These are phyloP conservation scores for Cryptoprocta ferox DNA, from an alignment of 2,797 vertebrate species.

Conservation along the genomic window DNA sequence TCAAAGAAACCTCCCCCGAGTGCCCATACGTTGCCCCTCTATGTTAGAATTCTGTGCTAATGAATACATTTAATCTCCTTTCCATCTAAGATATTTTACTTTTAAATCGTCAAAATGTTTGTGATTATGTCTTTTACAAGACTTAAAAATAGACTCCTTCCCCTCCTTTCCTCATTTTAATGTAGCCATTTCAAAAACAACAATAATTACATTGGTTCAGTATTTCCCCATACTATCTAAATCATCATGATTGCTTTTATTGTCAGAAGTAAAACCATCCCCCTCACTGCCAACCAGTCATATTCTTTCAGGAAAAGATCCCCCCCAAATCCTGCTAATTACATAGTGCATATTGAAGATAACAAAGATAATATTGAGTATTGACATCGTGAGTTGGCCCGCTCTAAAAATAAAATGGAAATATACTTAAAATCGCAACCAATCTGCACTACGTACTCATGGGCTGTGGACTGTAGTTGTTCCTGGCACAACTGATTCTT, in stretches of 20 bases:
- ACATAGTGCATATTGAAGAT: neutral
- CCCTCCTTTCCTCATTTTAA: neutral
- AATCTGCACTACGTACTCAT: neutral
- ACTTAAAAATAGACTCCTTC: neutral
- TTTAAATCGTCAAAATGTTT: constrained; percentile 14
- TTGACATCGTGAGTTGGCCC: neutral
- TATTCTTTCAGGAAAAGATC: neutral
- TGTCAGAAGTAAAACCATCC: neutral
- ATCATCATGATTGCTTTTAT: neutral
- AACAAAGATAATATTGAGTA: neutral
- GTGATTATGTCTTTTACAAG: neutral
- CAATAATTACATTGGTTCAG: neutral
- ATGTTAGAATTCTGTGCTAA: neutral
- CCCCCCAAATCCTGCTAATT: neutral
- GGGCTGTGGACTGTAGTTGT: neutral
- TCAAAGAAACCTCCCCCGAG: neutral
- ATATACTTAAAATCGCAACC: neutral
- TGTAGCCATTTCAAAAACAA: neutral
- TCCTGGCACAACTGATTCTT: neutral
- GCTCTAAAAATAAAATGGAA: neutral
- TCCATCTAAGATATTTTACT: neutral
- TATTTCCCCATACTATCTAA: neutral
- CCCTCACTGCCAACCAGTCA: neutral
- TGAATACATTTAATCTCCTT: neutral
- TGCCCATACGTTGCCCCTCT: neutral